Percentiles rank a stretch among this genome's conserved stretches.
Evolutionary conservation across 2,888 invertebrate genomes (phyloP).

Genomic region (Danaus chrysippus): DNA sequence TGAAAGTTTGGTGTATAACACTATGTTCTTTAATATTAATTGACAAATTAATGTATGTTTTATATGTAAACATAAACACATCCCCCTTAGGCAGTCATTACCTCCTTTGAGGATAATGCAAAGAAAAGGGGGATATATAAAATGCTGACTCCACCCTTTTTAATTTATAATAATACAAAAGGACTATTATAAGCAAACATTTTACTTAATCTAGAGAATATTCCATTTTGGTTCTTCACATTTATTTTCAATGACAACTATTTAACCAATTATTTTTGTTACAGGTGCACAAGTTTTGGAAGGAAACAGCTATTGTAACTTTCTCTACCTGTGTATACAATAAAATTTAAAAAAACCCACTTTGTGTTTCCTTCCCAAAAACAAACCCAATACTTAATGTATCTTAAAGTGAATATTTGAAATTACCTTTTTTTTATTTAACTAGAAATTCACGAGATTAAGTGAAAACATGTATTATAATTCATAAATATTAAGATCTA

Average conservation of each 20-base stretch:
- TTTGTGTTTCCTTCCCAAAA: slow-evolving; percentile 24
- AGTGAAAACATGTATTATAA: too few relatives aligned
- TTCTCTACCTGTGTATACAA: slow-evolving; percentile 58
- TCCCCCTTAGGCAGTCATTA: slow-evolving; percentile 72
- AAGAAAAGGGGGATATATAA: slow-evolving; percentile 70
- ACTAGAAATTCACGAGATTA: neutral
- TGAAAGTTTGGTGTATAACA: too few relatives aligned
- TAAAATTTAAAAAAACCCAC: slow-evolving; percentile 58
- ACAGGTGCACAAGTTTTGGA: slow-evolving; percentile 62
- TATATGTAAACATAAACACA: neutral
- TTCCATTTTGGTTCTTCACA: too few relatives aligned
- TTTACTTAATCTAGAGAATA: neutral
- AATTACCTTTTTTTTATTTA: neutral
- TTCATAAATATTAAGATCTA: too few relatives aligned
- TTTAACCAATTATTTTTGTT: slow-evolving; percentile 41
- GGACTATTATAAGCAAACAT: slow-evolving; percentile 62
- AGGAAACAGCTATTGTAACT: slow-evolving; percentile 34
- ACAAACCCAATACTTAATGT: neutral
- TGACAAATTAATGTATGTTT: neutral
- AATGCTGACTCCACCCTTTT: slow-evolving; percentile 64
- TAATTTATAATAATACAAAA: slow-evolving; percentile 37
- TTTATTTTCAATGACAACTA: too few relatives aligned
- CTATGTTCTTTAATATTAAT: neutral
- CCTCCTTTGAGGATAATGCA: slow-evolving; percentile 57
- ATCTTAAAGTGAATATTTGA: neutral